Evolutionary conservation across 2,113 vertebrate species (phyloP).

Genomic region (Etheostoma spectabile): DNA sequence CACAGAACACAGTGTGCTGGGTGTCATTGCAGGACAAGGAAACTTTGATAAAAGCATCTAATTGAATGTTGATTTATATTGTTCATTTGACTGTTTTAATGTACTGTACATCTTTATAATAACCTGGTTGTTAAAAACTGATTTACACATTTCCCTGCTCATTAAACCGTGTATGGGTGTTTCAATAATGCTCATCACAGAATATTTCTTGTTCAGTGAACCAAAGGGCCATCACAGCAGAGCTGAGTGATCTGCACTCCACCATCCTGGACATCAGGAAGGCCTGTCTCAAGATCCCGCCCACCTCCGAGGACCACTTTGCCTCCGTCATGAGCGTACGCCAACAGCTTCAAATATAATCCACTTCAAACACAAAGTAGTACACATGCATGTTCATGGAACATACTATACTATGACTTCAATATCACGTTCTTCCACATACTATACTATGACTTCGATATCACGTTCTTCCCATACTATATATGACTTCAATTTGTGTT

Average conservation of each 20-base stretch:
- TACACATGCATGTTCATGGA: neutral
- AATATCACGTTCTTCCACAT: too few species aligned
- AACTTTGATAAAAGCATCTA: neutral
- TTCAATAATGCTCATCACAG: neutral
- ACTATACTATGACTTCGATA: too few species aligned
- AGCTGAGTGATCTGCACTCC: conserved; percentile 92
- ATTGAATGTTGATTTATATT: conserved; percentile 1
- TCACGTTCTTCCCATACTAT: too few species aligned
- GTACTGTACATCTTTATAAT: too few species aligned
- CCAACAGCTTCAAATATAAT: conserved; percentile 38
- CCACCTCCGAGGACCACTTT: conserved; percentile 92
- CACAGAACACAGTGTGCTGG: neutral
- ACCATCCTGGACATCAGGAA: conserved; percentile 93
- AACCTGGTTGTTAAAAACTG: neutral
- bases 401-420: too few species aligned
- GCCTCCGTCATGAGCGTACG: conserved; percentile 93
- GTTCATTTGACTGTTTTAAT: neutral
- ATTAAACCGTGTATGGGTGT: neutral
- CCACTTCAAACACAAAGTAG: neutral
- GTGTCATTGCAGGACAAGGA: neutral
- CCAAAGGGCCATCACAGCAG: conserved; percentile 90
- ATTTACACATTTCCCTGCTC: conserved; percentile 6
- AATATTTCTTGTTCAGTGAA: conserved; percentile 86
- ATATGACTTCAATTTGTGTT: too few species aligned
- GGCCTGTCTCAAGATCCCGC: conserved; percentile 90